These are phyloP conservation scores for Suricata suricatta DNA, from an alignment of 2,113 vertebrate species.

Conservation along the genomic window DNA sequence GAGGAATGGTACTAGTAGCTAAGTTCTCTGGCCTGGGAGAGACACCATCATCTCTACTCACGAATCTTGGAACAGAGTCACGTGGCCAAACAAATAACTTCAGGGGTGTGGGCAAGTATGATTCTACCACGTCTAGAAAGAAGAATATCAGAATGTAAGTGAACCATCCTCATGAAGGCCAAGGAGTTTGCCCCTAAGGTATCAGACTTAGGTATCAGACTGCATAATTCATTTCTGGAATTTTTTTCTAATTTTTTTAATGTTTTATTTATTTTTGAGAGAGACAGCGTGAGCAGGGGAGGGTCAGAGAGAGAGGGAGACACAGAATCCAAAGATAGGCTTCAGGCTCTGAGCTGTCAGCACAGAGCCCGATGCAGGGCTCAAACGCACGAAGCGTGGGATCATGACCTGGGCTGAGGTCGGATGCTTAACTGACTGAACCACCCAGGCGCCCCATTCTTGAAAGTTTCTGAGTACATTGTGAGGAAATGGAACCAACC, in stretches of 20 bases:
- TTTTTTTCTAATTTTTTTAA: too few species aligned
- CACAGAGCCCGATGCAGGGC: too few species aligned
- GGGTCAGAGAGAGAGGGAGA: too few species aligned
- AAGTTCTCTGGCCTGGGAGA: not conserved
- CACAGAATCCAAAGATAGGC: too few species aligned
- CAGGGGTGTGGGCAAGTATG: not conserved
- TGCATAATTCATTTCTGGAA: not conserved
- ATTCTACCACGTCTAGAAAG: not conserved
- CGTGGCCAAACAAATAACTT: not conserved
- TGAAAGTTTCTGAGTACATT: not conserved
- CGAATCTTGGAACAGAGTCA: not conserved
- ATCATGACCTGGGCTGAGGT: too few species aligned
- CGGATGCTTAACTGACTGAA: too few species aligned
- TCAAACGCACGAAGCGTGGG: too few species aligned
- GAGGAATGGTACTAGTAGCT: rapidly evolving
- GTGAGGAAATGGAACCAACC: not conserved
- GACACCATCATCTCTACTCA: not conserved
- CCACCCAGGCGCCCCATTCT: too few species aligned
- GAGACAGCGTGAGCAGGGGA: too few species aligned
- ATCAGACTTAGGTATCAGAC: not conserved
- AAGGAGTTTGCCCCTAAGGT: not conserved
- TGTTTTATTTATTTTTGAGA: too few species aligned
- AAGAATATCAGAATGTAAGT: not conserved
- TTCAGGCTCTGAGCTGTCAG: too few species aligned
- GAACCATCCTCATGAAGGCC: not conserved